Base-by-base conservation (phyloP, 2,888 invertebrate species). In the Tiphia femorata region DNA sequence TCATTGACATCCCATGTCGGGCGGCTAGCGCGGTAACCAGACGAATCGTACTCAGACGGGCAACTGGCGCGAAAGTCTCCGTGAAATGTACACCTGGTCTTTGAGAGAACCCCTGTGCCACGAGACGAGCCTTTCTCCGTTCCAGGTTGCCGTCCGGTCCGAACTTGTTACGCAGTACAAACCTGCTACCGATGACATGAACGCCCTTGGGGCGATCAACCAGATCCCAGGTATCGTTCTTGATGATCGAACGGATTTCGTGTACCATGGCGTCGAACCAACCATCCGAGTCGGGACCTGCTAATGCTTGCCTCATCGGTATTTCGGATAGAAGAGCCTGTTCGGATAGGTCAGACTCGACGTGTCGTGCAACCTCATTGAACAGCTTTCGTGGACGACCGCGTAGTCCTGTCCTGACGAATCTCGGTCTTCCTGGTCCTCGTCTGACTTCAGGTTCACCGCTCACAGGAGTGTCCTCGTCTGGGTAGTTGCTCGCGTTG, bases 61-160 rank as follows among this genome's bases (percentile, higher is more conserved):
- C 21, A 2, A 44, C 44, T 1, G 43, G 43, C 10, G 43, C 43
- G 19, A 29, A 43, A 1, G 43, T 43, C 10, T 30, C 27, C 8
- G 27, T 16, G 10, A 43, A 43, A 6, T 43, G 17, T 4, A 43
- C 6, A 1, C 16, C 29, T 2, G 20, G 40, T 16, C 10, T n/a
- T 20, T 43, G 43, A 3, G n/a, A 2, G 5, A 19, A 43, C 19
- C 43, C 30, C 30, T n/a, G 16, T 5, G 30, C 43, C 1, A 30
- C 30, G 7, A 40, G 19, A 7, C 40, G 40, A 3, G 20, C 20
- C 20, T 40, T 40, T 20, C 40, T 16, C 17, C 37, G 14, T 16
- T 7, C 12, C 3, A 41, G n/a, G 17, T 14, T 14, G 3, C 37
- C 37, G 17, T 37, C 16, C 7, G 7, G 14, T 12, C 17, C 3